A percentile compares a stretch with the other conserved stretches of the same genome.
phyloP scores from a whole-genome alignment of 2,797 vertebrate species.

The Setipinna tenuifilis region DNA sequence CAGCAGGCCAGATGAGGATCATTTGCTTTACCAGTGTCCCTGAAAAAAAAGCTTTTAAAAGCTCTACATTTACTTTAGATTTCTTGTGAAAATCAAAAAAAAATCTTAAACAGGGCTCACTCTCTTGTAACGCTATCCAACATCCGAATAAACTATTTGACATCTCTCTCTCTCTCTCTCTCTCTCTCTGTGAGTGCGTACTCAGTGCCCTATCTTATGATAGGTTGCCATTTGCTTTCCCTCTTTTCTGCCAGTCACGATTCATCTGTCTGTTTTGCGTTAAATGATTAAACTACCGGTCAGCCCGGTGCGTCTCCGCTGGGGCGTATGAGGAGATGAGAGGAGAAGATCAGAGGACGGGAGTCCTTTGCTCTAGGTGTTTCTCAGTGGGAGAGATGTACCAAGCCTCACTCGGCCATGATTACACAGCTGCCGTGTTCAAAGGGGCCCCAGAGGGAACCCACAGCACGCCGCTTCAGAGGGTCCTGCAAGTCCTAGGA shows the following conservation, averaged over 20 bases:
- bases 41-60: not conserved
- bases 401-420: not conserved
- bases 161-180: slow-evolving; percentile 5
- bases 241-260: not conserved
- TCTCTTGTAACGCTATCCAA: not conserved
- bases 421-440: slow-evolving; percentile 13
- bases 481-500: not conserved
- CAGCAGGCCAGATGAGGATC: not conserved
- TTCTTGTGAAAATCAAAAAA: not conserved
- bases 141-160: not conserved
- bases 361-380: slow-evolving; percentile 11
- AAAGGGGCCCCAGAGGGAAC: not conserved
- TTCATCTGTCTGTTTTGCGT: slow-evolving; percentile 1
- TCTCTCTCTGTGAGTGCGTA: not conserved
- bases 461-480: not conserved
- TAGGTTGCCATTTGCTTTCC: slow-evolving; percentile 4
- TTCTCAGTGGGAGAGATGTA: slow-evolving; percentile 17
- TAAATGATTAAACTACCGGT: not conserved
- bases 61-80: not conserved
- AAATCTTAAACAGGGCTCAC: not conserved
- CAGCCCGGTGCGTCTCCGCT: not conserved
- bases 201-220: not conserved
- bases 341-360: slow-evolving; percentile 18
- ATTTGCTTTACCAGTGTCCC: not conserved
- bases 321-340: not conserved